Base-by-base conservation (phyloP, 2,797 vertebrate genomes). In the Mionectes olivaceus region DNA sequence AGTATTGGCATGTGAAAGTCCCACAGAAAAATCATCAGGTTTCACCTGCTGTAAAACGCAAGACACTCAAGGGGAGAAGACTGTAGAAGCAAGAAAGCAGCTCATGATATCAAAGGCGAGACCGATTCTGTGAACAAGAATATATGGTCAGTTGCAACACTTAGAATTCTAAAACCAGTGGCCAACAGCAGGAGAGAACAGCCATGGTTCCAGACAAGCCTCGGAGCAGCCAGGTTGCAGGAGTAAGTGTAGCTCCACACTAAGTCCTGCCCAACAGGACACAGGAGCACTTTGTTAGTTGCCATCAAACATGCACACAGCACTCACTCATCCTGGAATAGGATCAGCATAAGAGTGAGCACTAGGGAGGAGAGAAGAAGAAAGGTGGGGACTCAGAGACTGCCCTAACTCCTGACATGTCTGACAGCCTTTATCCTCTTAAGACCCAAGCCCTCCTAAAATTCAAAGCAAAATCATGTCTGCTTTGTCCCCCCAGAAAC, bases 111-210 rank as follows among this genome's bases (percentile, higher is more conserved):
- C 52, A 69, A 63, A 83, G 55, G 24, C 0, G 1, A 86, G 61
- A 33, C 61, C 41, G 25, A 35, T 16, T 33, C 15, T 32, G 59
- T 46, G 55, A 81, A 67, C 39, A 85, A 60, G 53, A 83, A 69
- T 5, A 39, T 3, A 30, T 0, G 11, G 32, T 47, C 44, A 47
- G 46, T 13, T 71, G 19, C 19, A 76, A 73, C 0, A 0, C 67
- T n/a, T 6, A 39, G 22, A 27, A 83, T 12, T 78, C 46, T 52
- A 68, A 73, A 92, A 28, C 33, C 27, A 15, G 4, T 4, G 25
- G 53, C 52, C 56, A 46, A 9, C 19, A 77, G 67, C 14, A 37
- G 53, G 28, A 70, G 33, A 82, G 57, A 60, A 49, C 15, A 49
- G 60, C 74, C 30, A 5, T 1, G 30, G 52, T 9, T n/a, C 18